Conservation (phyloP, 2,113 vertebrate genomes). For the Australoheros scitulus region DNA sequence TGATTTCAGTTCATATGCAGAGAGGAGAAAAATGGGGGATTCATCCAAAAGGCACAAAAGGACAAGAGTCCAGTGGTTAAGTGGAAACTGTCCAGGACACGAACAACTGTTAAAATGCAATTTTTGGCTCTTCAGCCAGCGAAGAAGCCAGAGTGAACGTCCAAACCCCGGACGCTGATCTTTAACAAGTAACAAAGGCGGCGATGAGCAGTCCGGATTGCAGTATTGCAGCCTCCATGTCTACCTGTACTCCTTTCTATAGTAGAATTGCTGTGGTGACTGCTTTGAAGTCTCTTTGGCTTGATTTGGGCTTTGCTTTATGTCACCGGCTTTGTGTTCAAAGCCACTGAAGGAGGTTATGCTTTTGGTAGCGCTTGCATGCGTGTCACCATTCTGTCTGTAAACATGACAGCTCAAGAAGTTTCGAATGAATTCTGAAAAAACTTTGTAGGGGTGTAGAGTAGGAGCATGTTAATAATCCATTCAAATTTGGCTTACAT, state of each 20-base stretch:
- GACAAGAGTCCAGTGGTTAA: accelerated
- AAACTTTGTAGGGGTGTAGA: too few relatives aligned
- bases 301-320: too few relatives aligned
- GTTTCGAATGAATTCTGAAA: too few relatives aligned
- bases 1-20: not conserved
- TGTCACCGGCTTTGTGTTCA: not conserved
- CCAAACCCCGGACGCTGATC: not conserved
- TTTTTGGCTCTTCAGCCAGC: not conserved
- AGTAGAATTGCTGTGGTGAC: not conserved
- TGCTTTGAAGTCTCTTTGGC: too few relatives aligned
- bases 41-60: not conserved
- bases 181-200: not conserved
- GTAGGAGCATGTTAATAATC: too few relatives aligned
- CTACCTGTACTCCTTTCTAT: not conserved
- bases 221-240: too few relatives aligned
- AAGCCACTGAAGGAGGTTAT: not conserved
- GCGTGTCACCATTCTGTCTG: too few relatives aligned
- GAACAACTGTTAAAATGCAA: accelerated
- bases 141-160: not conserved
- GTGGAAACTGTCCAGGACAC: not conserved
- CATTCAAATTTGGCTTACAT: too few relatives aligned
- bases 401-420: too few relatives aligned
- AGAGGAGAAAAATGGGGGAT: not conserved
- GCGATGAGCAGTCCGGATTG: not conserved
- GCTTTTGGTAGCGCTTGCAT: too few relatives aligned